A percentile compares a stretch with the other conserved stretches of the same genome.
These are phyloP conservation scores for Chalcosyrphus nemorum DNA, from an alignment of 2,888 invertebrate genomes.

Conservation along the genomic window DNA sequence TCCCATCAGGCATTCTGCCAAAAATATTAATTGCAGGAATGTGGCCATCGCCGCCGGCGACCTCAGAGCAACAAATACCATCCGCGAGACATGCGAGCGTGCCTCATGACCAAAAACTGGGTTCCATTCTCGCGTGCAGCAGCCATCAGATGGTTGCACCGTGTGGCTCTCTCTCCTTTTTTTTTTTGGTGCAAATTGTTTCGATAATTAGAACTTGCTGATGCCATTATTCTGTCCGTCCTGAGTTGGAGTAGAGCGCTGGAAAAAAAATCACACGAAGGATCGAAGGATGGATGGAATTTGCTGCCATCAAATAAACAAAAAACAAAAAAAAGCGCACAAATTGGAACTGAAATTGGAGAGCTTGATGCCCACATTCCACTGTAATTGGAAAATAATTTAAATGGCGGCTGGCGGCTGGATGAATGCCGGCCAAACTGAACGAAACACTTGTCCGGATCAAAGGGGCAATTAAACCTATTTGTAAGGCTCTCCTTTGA, in stretches of 20 bases:
- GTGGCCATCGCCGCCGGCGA: slow-evolving; percentile 32
- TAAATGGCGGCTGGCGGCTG: slow-evolving; percentile 14
- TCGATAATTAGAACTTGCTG: slow-evolving; percentile 71
- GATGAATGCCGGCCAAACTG: slow-evolving; percentile 25
- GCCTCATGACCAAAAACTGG: slow-evolving; percentile 39
- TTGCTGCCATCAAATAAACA: slow-evolving; percentile 45
- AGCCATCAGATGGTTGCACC: slow-evolving; percentile 42
- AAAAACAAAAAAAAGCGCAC: not conserved
- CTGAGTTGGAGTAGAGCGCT: not conserved
- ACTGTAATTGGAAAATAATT: slow-evolving; percentile 71
- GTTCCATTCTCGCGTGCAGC: slow-evolving; percentile 45
- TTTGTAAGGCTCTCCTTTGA: slow-evolving; percentile 13
- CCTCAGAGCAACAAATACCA: slow-evolving; percentile 58
- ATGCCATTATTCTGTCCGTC: slow-evolving; percentile 35
- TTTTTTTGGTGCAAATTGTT: slow-evolving; percentile 53
- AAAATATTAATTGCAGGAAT: slow-evolving; percentile 71
- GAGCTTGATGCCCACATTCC: slow-evolving; percentile 57
- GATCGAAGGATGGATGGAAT: slow-evolving; percentile 34
- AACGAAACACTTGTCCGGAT: slow-evolving; percentile 11
- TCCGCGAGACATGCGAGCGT: slow-evolving; percentile 32
- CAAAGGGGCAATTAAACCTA: slow-evolving; percentile 32
- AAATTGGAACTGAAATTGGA: slow-evolving; percentile 36
- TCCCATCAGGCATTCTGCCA: slow-evolving; percentile 47
- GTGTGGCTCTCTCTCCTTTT: slow-evolving; percentile 30
- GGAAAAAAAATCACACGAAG: slow-evolving; percentile 5